phyloP scores from a whole-genome alignment of 2,797 vertebrate genomes.

The Danionella dracula region DNA sequence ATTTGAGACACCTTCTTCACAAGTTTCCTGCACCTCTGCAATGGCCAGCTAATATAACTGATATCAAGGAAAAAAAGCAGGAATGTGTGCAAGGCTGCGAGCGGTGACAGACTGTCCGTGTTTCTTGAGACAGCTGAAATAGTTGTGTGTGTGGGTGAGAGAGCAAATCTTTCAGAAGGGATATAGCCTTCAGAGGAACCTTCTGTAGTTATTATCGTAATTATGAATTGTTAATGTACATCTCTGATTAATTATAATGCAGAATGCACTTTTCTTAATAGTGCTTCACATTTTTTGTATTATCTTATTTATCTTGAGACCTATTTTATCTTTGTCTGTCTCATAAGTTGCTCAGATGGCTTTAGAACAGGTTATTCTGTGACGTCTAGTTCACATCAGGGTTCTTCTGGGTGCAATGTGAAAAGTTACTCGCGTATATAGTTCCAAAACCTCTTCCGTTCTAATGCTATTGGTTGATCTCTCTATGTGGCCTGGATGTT shows the following conservation, averaged over 20 bases:
- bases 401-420: constrained; percentile 25
- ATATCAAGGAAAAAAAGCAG: constrained; percentile 51
- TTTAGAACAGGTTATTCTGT: constrained; percentile 39
- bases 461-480: not conserved
- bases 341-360: constrained; percentile 24
- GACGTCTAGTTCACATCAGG: constrained; percentile 5
- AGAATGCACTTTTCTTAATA: no score
- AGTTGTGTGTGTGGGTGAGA: constrained; percentile 18
- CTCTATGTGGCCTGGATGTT: not conserved
- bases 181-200: not conserved
- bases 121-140: constrained; percentile 10
- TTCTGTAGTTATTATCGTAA: no score
- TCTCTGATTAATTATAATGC: no score
- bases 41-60: constrained; percentile 64
- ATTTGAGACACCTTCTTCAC: constrained; percentile 66
- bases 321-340: constrained; percentile 31
- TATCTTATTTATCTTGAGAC: not conserved
- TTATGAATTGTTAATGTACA: no score
- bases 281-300: no score
- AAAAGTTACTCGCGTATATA: not conserved
- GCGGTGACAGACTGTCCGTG: constrained; percentile 7
- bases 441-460: not conserved
- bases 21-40: constrained; percentile 66
- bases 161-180: not conserved
- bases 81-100: constrained; percentile 23